phyloP scores from a whole-genome alignment of 2,113 vertebrate species.

The Heliornis fulica region DNA sequence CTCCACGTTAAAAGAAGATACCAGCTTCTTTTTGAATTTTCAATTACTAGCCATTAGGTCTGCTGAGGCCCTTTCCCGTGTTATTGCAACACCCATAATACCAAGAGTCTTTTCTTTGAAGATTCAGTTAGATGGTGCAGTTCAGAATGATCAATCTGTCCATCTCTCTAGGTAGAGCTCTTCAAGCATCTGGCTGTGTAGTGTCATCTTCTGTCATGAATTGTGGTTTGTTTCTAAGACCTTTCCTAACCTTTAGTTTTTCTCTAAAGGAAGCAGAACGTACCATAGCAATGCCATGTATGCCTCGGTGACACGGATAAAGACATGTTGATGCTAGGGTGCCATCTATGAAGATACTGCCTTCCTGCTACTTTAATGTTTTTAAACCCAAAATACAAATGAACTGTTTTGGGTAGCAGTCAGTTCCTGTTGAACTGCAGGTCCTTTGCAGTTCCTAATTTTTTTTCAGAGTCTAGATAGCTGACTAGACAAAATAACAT shows the following conservation, averaged over 20 bases:
- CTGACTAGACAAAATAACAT: conserved; percentile 64
- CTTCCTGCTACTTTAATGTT: background rate
- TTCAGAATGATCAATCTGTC: background rate
- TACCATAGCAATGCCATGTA: background rate
- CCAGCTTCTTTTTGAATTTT: background rate
- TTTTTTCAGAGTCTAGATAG: background rate
- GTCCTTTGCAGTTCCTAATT: background rate
- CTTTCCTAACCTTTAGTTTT: background rate
- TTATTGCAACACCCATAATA: background rate
- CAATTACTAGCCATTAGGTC: background rate
- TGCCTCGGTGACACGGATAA: background rate
- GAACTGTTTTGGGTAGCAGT: background rate
- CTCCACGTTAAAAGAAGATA: background rate
- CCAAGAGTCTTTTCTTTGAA: background rate
- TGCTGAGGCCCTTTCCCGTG: background rate
- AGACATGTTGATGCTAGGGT: background rate
- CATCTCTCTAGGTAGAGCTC: background rate
- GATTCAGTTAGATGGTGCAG: background rate
- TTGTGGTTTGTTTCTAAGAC: background rate
- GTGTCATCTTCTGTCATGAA: background rate
- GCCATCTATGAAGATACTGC: background rate
- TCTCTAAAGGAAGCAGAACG: background rate
- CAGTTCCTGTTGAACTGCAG: background rate
- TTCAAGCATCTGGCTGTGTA: background rate
- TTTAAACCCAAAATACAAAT: background rate